Conservation (phyloP, 2,113 vertebrate species). For the Coreoperca whiteheadi region DNA sequence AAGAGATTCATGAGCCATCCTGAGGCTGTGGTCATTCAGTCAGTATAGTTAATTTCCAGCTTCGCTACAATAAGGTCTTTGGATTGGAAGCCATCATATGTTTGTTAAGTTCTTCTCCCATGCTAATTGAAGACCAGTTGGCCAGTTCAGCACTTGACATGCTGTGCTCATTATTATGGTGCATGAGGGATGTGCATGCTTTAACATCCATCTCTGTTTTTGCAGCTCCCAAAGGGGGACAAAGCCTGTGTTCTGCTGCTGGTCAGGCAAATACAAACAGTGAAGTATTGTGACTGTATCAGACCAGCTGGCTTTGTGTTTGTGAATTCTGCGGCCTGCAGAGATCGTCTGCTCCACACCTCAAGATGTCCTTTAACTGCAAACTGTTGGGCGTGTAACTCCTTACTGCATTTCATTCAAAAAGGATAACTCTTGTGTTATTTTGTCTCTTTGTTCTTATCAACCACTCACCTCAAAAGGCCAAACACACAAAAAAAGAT, state of each 20-base stretch:
- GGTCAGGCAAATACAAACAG: conserved; percentile 79
- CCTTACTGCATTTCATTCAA: conserved; percentile 63
- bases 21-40: conserved; percentile 3
- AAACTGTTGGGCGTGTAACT: conserved; percentile 72
- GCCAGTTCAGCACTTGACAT: conserved; percentile 50
- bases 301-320: conserved; percentile 81
- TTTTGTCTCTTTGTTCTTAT: conserved; percentile 30
- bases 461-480: background rate
- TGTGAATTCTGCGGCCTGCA: conserved; percentile 75
- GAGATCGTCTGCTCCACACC: conserved; percentile 81
- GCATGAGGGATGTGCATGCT: conserved; percentile 69
- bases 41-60: conserved; percentile 3
- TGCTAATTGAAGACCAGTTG: conserved; percentile 65
- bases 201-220: conserved; percentile 72
- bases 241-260: conserved; percentile 75
- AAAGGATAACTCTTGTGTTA: conserved; percentile 20
- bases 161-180: conserved; percentile 59
- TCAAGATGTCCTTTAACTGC: conserved; percentile 81
- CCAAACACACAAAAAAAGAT: background rate
- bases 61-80: conserved; percentile 17
- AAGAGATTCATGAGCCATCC: background rate
- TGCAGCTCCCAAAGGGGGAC: conserved; percentile 67
- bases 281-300: conserved; percentile 82
- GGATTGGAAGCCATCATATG: conserved; percentile 39
- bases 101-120: conserved; percentile 58